phyloP scores from a whole-genome alignment of 1,140 invertebrate species.

The Heliconius congener region DNA sequence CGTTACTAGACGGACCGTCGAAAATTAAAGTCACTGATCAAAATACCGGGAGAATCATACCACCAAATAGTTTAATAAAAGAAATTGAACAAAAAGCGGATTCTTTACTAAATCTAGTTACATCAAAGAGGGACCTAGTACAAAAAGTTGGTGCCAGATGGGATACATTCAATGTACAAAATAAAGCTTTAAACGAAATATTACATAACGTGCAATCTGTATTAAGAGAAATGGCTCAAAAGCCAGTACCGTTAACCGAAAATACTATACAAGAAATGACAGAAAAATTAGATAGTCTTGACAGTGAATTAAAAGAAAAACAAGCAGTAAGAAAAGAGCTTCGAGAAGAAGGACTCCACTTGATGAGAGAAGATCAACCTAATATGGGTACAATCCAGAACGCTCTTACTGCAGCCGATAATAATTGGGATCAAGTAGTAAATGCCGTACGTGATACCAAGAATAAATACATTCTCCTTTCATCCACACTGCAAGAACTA shows the following conservation, averaged over 20 bases:
- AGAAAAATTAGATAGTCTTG: conserved; percentile 77
- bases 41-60: conserved; percentile 85
- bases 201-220: conserved; percentile 83
- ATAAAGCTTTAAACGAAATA: conserved; percentile 84
- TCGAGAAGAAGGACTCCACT: conserved; percentile 85
- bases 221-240: conserved; percentile 81
- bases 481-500: conserved; percentile 88
- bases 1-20: conserved; percentile 85
- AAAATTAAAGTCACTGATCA: conserved; percentile 86
- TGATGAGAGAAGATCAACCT: conserved; percentile 91
- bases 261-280: conserved; percentile 83
- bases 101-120: conserved; percentile 84
- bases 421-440: conserved; percentile 90
- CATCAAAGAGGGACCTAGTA: conserved; percentile 84
- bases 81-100: conserved; percentile 87
- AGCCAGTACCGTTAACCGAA: conserved; percentile 83
- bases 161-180: conserved; percentile 86
- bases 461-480: conserved; percentile 87
- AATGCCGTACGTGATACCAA: conserved; percentile 88
- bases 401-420: conserved; percentile 87
- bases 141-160: conserved; percentile 86
- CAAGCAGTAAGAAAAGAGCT: conserved; percentile 75
- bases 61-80: conserved; percentile 85
- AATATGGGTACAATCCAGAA: conserved; percentile 90
- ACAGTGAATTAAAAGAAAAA: conserved; percentile 74